These are phyloP conservation scores for Chloropsis hardwickii DNA, from an alignment of 2,113 vertebrate genomes.

Conservation along the genomic window DNA sequence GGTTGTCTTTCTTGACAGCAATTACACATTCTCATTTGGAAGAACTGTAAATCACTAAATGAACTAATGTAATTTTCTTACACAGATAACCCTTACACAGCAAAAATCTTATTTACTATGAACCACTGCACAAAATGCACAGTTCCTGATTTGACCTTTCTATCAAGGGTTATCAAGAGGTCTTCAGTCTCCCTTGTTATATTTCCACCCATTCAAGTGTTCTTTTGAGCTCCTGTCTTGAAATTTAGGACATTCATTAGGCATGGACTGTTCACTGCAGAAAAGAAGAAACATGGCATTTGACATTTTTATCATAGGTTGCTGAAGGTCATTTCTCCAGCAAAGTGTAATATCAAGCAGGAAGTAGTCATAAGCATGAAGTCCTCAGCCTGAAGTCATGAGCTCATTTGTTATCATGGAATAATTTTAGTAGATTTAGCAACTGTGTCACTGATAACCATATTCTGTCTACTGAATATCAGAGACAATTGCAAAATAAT, in stretches of 20 bases:
- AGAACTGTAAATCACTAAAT: background rate
- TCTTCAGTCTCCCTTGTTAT: background rate
- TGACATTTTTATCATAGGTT: conserved; percentile 28
- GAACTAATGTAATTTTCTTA: background rate
- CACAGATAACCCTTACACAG: background rate
- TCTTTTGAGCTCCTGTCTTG: background rate
- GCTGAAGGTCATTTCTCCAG: background rate
- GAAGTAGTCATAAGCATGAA: background rate
- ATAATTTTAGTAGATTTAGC: background rate
- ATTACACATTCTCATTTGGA: background rate
- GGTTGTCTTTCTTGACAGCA: background rate
- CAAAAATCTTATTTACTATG: background rate
- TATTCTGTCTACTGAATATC: background rate
- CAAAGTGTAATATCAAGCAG: background rate
- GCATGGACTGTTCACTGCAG: background rate
- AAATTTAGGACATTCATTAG: conserved; percentile 21
- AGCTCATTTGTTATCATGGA: background rate
- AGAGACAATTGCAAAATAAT: background rate
- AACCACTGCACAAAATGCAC: background rate
- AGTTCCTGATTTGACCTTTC: background rate
- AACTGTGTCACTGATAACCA: background rate
- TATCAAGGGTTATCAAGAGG: background rate
- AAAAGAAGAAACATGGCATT: background rate
- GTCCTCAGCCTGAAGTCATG: background rate
- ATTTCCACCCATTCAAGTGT: background rate